Percentiles rank a stretch among this genome's conserved stretches.
Evolutionary conservation across 2,113 vertebrate species (phyloP).

Genomic region (Eleginops maclovinus): DNA sequence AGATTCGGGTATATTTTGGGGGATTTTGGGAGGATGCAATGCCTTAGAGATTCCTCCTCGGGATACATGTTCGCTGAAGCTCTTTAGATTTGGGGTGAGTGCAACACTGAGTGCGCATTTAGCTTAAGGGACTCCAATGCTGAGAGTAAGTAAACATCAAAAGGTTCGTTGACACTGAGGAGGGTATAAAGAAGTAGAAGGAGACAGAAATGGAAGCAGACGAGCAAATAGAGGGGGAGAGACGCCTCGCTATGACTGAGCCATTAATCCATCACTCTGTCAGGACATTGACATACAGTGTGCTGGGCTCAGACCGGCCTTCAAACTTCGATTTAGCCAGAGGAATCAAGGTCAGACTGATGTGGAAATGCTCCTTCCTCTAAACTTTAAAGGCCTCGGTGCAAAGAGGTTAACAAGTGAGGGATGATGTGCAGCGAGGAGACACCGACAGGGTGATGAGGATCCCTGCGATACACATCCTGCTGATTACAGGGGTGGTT

Average conservation of each 20-base stretch:
- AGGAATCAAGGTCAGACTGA: slow-evolving; percentile 20
- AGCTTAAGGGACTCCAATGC: slow-evolving; percentile 23
- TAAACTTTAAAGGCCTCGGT: too few relatives aligned
- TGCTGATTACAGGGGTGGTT: too few relatives aligned
- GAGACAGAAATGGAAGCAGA: slow-evolving; percentile 15
- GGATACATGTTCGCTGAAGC: slow-evolving; percentile 31
- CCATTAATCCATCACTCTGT: slow-evolving; percentile 47
- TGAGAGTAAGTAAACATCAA: not conserved
- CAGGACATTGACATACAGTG: slow-evolving; percentile 12
- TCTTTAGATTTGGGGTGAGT: slow-evolving; percentile 31
- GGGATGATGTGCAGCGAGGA: too few relatives aligned
- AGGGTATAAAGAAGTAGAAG: not conserved
- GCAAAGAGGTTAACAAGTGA: too few relatives aligned
- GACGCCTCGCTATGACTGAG: slow-evolving; percentile 30
- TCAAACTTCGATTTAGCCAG: slow-evolving; percentile 5
- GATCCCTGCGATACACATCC: too few relatives aligned
- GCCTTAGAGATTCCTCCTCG: slow-evolving; percentile 20
- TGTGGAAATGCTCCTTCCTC: too few relatives aligned
- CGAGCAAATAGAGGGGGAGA: slow-evolving; percentile 30
- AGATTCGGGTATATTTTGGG: slow-evolving; percentile 1
- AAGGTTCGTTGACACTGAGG: slow-evolving; percentile 13
- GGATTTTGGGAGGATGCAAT: slow-evolving; percentile 9
- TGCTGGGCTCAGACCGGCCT: slow-evolving; percentile 1
- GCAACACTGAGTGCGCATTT: slow-evolving; percentile 15
- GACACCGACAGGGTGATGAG: too few relatives aligned